Evolutionary conservation across 1,140 invertebrate genomes (phyloP).

Genomic region (Popillia japonica): DNA sequence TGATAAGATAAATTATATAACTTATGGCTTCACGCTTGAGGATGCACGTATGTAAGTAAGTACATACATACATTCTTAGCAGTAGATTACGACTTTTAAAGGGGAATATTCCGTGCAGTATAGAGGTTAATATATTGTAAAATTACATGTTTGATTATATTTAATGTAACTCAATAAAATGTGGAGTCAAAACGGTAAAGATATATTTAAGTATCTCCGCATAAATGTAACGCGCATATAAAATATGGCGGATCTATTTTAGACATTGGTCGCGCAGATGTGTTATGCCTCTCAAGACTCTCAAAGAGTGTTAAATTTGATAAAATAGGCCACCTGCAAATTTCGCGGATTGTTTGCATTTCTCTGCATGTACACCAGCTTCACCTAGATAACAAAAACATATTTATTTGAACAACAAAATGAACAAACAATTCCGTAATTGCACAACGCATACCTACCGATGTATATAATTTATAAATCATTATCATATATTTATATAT

Average conservation of each 20-base stretch:
- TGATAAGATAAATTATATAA: background rate
- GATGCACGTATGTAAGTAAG: no score
- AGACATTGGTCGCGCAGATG: background rate
- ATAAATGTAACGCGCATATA: background rate
- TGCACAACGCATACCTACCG: background rate
- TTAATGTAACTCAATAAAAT: no score
- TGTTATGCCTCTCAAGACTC: background rate
- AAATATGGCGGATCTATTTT: background rate
- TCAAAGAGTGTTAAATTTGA: background rate
- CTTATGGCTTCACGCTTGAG: background rate
- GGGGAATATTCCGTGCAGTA: background rate
- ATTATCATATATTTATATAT: slow-evolving; percentile 1
- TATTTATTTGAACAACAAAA: background rate
- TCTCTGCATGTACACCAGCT: background rate
- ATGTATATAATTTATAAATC: slow-evolving; percentile 15
- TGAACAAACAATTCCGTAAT: background rate
- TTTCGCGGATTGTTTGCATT: background rate
- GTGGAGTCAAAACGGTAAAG: no score
- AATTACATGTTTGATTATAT: no score
- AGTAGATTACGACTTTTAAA: background rate
- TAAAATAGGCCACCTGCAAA: background rate
- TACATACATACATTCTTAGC: no score
- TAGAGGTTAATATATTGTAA: no score
- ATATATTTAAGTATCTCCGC: background rate
- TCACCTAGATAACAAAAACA: background rate